Conservation (phyloP, 2,797 vertebrate genomes). For the Garrulus glandarius region DNA sequence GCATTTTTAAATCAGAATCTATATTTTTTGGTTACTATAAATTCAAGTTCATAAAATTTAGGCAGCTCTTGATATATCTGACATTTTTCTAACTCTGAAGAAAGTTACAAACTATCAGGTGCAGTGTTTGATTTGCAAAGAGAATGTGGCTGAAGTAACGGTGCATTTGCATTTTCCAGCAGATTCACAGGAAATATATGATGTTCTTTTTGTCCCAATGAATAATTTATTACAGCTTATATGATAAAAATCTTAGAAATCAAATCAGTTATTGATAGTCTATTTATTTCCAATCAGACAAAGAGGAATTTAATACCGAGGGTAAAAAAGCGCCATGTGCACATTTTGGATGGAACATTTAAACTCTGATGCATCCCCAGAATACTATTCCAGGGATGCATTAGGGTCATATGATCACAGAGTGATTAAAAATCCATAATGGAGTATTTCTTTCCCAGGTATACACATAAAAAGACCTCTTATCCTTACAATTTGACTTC, state of each 20-base stretch:
- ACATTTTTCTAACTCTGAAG: background rate
- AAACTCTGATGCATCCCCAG: background rate
- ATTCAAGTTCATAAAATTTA: background rate
- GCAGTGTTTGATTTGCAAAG: background rate
- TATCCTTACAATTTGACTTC: constrained; percentile 29
- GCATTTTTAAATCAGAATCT: background rate
- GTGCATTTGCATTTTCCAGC: background rate
- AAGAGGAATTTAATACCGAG: background rate
- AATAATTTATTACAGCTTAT: background rate
- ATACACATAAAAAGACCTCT: background rate
- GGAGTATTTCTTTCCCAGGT: background rate
- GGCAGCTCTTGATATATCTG: background rate
- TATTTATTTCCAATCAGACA: background rate
- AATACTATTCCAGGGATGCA: background rate
- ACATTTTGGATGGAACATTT: background rate
- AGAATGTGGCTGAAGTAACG: background rate
- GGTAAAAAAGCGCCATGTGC: fast-evolving
- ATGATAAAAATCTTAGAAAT: background rate
- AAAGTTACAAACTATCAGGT: background rate
- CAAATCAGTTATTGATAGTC: background rate
- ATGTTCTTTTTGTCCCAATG: background rate
- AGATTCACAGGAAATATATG: background rate
- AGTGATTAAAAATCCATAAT: background rate
- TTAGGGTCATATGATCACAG: background rate
- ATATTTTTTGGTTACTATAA: background rate